Percentiles rank a stretch among this genome's conserved stretches.
Conservation (phyloP, 2,888 invertebrate genomes). For the Agrotis segetum region DNA sequence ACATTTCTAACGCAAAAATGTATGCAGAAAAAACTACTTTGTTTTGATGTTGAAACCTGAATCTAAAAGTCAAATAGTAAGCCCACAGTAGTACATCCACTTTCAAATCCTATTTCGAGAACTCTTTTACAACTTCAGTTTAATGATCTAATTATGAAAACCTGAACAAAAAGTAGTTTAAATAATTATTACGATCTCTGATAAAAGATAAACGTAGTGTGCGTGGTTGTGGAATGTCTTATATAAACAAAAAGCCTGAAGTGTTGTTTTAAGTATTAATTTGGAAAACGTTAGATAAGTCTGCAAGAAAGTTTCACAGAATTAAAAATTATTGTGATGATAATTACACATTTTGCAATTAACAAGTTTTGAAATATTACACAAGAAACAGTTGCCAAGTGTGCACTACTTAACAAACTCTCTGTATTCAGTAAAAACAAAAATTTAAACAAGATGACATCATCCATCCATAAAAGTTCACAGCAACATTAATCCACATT, state of each 20-base stretch:
- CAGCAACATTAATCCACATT: conserved; percentile 39
- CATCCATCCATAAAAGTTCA: conserved; percentile 37
- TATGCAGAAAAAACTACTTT: neutral
- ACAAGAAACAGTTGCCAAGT: neutral
- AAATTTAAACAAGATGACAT: conserved; percentile 43
- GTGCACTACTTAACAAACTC: conserved; percentile 6
- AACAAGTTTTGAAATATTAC: neutral
- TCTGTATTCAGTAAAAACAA: conserved; percentile 16
- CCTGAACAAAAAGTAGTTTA: conserved; percentile 2
- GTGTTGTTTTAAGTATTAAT: neutral
- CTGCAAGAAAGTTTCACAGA: neutral
- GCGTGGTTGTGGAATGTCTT: conserved; percentile 2
- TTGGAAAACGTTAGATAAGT: neutral
- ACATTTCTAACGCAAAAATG: neutral
- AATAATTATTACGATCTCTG: conserved; percentile 18
- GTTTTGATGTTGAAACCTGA: neutral
- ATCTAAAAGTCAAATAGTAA: conserved; percentile 5
- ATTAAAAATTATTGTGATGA: neutral
- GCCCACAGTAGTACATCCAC: neutral
- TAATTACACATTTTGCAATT: neutral
- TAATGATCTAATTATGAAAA: neutral
- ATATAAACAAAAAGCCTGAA: neutral
- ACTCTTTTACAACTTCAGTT: neutral
- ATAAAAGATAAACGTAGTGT: conserved; percentile 16
- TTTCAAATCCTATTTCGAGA: neutral